Base-by-base conservation (phyloP, 2,797 vertebrate genomes). In the Arremon aurantiirostris region DNA sequence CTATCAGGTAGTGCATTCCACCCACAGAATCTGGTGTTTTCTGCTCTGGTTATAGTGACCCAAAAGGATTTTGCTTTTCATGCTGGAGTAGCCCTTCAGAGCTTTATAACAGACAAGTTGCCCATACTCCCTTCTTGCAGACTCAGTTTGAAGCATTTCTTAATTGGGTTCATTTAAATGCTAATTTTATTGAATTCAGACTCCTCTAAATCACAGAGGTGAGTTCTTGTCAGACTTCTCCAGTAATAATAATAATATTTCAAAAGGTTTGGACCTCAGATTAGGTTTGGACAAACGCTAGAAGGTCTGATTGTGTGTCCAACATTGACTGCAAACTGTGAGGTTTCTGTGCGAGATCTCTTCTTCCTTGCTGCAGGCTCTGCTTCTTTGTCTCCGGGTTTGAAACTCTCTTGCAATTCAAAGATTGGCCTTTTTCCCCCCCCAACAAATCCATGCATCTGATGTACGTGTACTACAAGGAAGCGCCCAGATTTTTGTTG, bases 151-250 rank as follows among this genome's bases (percentile, higher is more conserved):
- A 88, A 93, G 52, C 49, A 57, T 88, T 96, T 91, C 85, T 96
- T 96, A 96, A 96, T 90, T 94, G 73, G 56, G 60, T 95, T 96
- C 70, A 93, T 96, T 97, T 97, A 95, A 94, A 97, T 95, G 93
- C 82, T 96, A 94, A 95, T 95, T 86, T 95, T 96, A 91, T 94
- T 94, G 93, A 94, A 93, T 91, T 83, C 64, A 80, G 63, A 30
- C 63, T 93, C 66, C 56, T 94, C 53, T 96, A 84, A 95, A 86
- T 94, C 71, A 88, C 52, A 76, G 70, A 95, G 87, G 87, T 89
- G 80, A 80, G 80, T 73, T 95, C 85, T 84, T 71, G 80, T 53
- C 80, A 96, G 73, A 24, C 68, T 93, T 9, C 32, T 86, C 39
- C 59, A 64, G 60, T 71, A 72, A 73, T 82, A 93, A 86, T 56